Base-by-base conservation (phyloP, 2,113 vertebrate species). In the Mastomys natalensis region DNA sequence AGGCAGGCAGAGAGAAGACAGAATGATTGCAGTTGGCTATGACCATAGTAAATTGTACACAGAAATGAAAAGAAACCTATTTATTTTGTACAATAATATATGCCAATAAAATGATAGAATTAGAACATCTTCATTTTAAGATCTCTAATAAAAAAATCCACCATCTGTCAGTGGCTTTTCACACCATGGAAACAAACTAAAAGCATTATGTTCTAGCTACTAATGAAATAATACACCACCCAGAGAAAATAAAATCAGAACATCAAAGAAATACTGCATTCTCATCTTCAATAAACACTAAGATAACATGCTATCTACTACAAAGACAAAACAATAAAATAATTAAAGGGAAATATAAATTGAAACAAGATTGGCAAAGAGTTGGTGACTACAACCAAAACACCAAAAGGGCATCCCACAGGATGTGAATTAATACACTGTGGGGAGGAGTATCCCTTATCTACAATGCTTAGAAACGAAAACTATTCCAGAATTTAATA, bases 101-200 rank as follows among this genome's bases (percentile, higher is more conserved):
- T 62, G 55, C 55, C 74, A 89, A 89, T 76, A 45, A 73, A 82
- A 91, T 66, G 66, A 87, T 10, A 93, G 37, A 91, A 91, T 96
- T 91, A 96, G 60, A 95, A 92, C 60, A 91, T 73, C 48, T 93
- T 53, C 77, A 90, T 95, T 91, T 96, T 93, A 95, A 93, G 62
- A 89, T 87, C 13, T 45, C 90, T 95, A 96, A 96, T 29, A 53
- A 89, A 90, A 15, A 76, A 92, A 80, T 80, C 64, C 87, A 62
- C 60, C 78, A 94, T 91, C 60, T 97, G 92, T 76, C 73, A 86
- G 76, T 48, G 34, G 34, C 58, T 96, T 16, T 74, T 94, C 26
- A 74, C 37, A 92, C 89, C 62, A 93, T 45, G 85, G 93, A 74
- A 95, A 45, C 17, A 95, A 8, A 77, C 34, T 80, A 84, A 34